phyloP scores from a whole-genome alignment of 53 echinoderm and acorn worm genomes.

The Patiria pectinifera region DNA sequence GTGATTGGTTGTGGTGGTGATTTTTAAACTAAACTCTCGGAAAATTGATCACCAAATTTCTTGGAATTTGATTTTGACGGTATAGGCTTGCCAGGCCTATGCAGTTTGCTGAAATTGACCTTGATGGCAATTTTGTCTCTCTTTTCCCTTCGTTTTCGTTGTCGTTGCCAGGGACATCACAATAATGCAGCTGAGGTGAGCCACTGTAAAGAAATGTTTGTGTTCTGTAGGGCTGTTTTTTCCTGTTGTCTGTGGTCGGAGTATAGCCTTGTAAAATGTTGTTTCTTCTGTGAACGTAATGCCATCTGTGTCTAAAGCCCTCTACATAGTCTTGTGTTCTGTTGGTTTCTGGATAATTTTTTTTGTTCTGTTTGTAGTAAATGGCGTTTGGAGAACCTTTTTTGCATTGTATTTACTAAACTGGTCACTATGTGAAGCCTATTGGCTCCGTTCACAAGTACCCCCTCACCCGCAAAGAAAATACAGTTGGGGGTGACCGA shows the following conservation, averaged over 20 bases:
- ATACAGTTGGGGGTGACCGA: no score
- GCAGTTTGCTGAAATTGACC: neutral
- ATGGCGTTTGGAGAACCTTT: no score
- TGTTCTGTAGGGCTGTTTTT: neutral
- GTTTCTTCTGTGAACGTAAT: no score
- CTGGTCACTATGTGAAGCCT: no score
- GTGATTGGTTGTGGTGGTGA: neutral
- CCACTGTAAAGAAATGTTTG: neutral
- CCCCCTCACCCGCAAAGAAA: no score
- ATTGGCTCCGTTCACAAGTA: no score
- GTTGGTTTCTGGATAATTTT: no score
- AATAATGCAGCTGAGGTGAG: constrained; percentile 86
- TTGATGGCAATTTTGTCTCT: neutral
- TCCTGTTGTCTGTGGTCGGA: neutral
- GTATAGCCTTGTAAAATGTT: neutral
- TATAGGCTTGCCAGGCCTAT: neutral
- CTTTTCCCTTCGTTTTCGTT: constrained; percentile 8
- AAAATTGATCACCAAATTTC: neutral
- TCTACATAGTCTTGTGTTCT: no score
- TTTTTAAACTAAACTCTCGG: neutral
- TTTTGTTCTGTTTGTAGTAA: neutral
- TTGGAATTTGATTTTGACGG: neutral
- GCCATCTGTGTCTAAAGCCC: no score
- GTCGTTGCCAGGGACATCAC: constrained; percentile 64
- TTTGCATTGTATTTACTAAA: no score